phyloP scores from a whole-genome alignment of 2,797 vertebrate species.

The Clarias platycephalus region DNA sequence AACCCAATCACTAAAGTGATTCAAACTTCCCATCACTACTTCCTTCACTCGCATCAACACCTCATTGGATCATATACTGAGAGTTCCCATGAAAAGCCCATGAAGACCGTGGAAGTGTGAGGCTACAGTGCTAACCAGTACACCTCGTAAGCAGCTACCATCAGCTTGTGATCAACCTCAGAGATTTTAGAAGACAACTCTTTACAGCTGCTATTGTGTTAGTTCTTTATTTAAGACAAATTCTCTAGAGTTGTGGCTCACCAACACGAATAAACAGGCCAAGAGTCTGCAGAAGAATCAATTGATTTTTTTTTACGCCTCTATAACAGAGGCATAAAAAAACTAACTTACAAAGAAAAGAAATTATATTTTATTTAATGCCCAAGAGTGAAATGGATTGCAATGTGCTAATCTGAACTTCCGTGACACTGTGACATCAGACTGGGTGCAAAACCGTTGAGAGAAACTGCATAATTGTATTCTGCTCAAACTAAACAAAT shows the following conservation, averaged over 20 bases:
- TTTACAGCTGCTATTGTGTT: not conserved
- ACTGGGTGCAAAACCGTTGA: not conserved
- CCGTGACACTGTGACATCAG: not conserved
- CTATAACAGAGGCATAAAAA: too few species aligned
- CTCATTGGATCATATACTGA: too few species aligned
- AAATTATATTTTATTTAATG: not conserved
- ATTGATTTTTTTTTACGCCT: not conserved
- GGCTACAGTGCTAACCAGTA: too few species aligned
- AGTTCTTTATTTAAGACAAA: too few species aligned
- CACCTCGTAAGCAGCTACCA: too few species aligned
- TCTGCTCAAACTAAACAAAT: not conserved
- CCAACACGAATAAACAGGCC: not conserved
- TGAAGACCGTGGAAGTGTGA: too few species aligned
- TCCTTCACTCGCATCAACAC: too few species aligned
- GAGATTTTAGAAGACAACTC: too few species aligned
- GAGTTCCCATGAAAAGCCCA: too few species aligned
- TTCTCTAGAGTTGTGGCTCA: not conserved
- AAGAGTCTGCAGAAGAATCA: not conserved
- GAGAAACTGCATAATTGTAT: not conserved
- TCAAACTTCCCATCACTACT: too few species aligned
- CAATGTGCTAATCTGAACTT: not conserved
- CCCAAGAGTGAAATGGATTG: not conserved
- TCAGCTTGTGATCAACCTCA: too few species aligned
- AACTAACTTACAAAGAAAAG: not conserved
- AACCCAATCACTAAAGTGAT: too few species aligned